Evolutionary conservation across 2,113 vertebrate species (phyloP).

Genomic region (Muntiacus reevesi): DNA sequence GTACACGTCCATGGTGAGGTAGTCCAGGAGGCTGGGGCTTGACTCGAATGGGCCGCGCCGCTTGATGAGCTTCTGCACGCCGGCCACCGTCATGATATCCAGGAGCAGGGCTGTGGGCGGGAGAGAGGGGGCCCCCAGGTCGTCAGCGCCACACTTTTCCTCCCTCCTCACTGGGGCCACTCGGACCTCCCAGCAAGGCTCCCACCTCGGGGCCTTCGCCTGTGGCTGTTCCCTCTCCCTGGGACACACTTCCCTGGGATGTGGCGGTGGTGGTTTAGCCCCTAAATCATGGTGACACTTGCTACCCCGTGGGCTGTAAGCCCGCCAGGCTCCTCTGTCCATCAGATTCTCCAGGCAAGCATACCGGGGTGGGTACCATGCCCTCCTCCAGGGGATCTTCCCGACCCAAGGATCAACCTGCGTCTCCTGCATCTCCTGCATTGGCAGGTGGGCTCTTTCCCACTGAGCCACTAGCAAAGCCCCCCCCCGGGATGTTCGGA

Average conservation of each 20-base stretch:
- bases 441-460: neutral
- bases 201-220: neutral
- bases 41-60: conserved; percentile 91
- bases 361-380: neutral
- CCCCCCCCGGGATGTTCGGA: neutral
- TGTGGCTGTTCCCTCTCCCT: neutral
- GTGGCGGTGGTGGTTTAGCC: neutral
- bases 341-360: neutral
- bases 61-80: conserved; percentile 93
- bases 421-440: neutral
- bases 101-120: conserved; percentile 87
- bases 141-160: neutral
- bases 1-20: conserved; percentile 93
- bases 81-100: conserved; percentile 91
- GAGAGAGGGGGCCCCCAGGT: neutral
- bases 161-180: neutral
- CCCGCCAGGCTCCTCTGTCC: neutral
- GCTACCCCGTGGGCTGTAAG: neutral
- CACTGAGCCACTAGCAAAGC: neutral
- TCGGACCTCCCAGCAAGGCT: accelerated
- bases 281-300: neutral
- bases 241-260: neutral
- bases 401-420: neutral
- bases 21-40: conserved; percentile 90
- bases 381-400: neutral